phyloP scores from a whole-genome alignment of 2,113 vertebrate species.

The Anthoscopus minutus region DNA sequence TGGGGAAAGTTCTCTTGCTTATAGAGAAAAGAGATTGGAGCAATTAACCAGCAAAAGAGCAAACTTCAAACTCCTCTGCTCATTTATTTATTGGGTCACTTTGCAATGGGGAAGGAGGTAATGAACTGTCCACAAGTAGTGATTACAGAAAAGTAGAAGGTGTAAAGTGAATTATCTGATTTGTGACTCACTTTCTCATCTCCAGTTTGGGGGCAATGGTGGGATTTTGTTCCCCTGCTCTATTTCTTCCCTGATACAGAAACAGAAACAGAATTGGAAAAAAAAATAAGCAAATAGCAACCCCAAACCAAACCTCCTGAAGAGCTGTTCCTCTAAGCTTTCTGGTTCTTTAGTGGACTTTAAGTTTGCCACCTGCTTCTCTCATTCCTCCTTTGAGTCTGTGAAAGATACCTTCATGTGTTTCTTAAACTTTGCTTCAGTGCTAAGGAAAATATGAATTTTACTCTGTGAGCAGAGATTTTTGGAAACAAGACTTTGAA shows the following conservation, averaged over 20 bases:
- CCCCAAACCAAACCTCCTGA: neutral
- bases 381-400: neutral
- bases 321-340: neutral
- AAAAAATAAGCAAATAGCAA: neutral
- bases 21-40: neutral
- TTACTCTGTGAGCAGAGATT: neutral
- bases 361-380: neutral
- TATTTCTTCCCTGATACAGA: neutral
- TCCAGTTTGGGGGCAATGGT: neutral
- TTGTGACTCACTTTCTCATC: neutral
- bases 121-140: neutral
- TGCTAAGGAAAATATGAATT: neutral
- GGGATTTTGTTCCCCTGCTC: neutral
- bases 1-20: neutral
- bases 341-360: neutral
- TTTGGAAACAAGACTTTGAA: neutral
- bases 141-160: neutral
- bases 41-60: neutral
- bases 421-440: neutral
- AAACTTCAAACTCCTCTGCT: neutral
- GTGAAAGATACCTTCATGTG: neutral
- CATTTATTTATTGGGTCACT: fast-evolving
- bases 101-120: neutral
- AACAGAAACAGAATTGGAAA: neutral
- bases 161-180: neutral